Base-by-base conservation (phyloP, 1,140 invertebrate species). In the Macrotrachela quadricornifera region DNA sequence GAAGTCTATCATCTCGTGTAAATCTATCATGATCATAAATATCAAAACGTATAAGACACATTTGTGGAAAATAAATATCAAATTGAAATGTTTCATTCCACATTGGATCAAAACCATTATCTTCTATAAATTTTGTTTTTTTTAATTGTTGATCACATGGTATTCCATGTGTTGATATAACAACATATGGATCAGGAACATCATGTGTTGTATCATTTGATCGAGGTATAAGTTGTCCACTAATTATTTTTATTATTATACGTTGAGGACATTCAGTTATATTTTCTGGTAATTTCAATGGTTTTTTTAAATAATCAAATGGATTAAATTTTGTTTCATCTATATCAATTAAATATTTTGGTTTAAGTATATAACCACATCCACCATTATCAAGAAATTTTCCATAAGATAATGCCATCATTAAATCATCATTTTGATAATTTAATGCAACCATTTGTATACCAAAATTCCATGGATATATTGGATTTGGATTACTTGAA, bases 401-500 rank as follows among this genome's bases (percentile, higher is more conserved):
- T 11, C 66, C 67, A 46, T 60, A 57, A 45, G 64, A 57, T 16
- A 68, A 18, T 43, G 66, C 62, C 64, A 68, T 67, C 0, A 81
- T 79, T 0, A 78, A 76, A 59, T 91, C 86, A 18, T 50, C 37
- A 13, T 48, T 55, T 41, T 55, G 54, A 46, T 50, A 55, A 47
- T 55, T 55, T 6, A 50, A 21, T n/a, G 54, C 54, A 12, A 50
- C 46, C 17, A 55, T 42, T 50, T 91, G 85, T 0, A 86, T 79
- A 0, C 86, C 85, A 64, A 84, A 86, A 0, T 82, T 78, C 86
- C 86, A 92, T 63, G 90, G 87, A 50, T 80, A 80, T 0, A 90
- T 78, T 0, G 86, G 86, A 65, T 90, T 88, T 64, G 88, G 86
- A 71, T 92, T 92, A 1, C 84, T 87, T 0, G 85, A 88, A 64